Conservation (phyloP, 2,113 vertebrate genomes). For the Panthera leo region DNA sequence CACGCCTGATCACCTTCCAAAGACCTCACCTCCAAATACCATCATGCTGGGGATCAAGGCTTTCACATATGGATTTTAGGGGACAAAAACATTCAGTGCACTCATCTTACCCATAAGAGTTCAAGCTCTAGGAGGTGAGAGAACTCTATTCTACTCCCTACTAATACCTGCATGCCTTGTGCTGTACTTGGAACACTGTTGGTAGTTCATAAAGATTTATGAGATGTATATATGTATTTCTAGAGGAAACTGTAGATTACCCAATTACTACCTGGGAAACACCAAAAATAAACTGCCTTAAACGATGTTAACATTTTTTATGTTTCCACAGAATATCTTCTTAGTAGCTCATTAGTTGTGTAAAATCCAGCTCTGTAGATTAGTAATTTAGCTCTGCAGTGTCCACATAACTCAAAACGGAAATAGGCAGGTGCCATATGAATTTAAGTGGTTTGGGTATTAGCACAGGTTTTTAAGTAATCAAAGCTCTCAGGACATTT, state of each 20-base stretch:
- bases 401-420: background rate
- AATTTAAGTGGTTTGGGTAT: background rate
- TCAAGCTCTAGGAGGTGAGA: background rate
- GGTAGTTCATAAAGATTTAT: background rate
- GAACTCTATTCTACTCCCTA: background rate
- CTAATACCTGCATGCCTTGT: background rate
- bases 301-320: background rate
- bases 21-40: background rate
- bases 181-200: background rate
- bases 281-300: background rate
- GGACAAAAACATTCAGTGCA: background rate
- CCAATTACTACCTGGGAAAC: background rate
- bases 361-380: background rate
- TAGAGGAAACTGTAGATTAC: background rate
- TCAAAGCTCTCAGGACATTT: background rate
- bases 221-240: background rate
- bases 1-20: background rate
- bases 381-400: background rate
- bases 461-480: background rate
- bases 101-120: background rate
- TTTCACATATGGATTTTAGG: background rate
- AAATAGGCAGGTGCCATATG: background rate
- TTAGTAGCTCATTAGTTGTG: background rate
- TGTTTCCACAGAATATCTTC: background rate
- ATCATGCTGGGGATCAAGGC: background rate